These are phyloP conservation scores for Gadopsis marmoratus DNA, from an alignment of 2,797 vertebrate species.

Conservation along the genomic window DNA sequence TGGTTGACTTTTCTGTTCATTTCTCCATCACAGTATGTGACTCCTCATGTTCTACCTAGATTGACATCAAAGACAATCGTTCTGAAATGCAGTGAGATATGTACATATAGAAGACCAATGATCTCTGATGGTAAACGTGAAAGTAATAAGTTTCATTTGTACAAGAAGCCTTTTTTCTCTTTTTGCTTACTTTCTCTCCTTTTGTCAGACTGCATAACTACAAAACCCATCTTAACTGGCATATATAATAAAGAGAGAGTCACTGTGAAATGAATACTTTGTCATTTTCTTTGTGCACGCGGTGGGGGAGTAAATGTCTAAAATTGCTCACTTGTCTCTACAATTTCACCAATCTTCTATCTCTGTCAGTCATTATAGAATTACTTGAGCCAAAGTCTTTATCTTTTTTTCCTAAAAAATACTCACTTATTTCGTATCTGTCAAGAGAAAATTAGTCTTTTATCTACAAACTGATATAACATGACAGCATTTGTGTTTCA, in stretches of 20 bases:
- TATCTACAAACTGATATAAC: background rate
- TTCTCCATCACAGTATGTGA: too few species aligned
- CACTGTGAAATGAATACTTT: background rate
- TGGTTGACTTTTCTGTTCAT: background rate
- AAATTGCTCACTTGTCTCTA: background rate
- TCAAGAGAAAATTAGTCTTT: background rate
- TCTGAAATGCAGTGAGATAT: background rate
- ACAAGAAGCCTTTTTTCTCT: background rate
- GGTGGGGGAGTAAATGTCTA: constrained; percentile 1
- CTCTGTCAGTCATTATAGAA: background rate
- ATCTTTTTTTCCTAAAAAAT: background rate
- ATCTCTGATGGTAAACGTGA: background rate
- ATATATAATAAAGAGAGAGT: background rate
- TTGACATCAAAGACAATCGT: too few species aligned
- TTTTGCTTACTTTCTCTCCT: background rate
- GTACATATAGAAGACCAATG: background rate
- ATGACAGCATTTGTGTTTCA: background rate
- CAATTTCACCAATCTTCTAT: background rate
- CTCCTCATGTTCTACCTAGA: too few species aligned
- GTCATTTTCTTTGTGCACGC: background rate
- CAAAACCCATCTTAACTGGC: background rate
- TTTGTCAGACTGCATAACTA: background rate
- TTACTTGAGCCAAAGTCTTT: background rate
- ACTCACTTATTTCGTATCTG: background rate
- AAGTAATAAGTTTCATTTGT: background rate